A percentile compares a stretch with the other conserved stretches of the same genome.
These are phyloP conservation scores for Hypselothyrea guttata DNA, from an alignment of 2,888 invertebrate species.

Conservation along the genomic window DNA sequence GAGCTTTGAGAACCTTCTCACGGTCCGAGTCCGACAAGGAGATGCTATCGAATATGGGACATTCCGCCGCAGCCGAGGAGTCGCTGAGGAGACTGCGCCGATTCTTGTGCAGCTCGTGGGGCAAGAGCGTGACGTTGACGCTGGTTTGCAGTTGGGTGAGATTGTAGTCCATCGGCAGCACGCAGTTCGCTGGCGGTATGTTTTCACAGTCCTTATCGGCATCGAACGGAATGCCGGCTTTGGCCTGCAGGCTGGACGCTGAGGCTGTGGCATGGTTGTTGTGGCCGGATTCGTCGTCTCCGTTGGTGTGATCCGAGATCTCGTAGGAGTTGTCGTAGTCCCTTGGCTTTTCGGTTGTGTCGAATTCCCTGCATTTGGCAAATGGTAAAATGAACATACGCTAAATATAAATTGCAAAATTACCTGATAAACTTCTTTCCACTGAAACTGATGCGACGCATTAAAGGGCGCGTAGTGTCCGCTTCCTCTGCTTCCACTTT, in stretches of 20 bases:
- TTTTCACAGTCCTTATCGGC: constrained; percentile 45
- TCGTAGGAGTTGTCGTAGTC: constrained; percentile 61
- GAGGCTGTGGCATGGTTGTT: constrained; percentile 15
- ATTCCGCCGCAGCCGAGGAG: constrained; percentile 3
- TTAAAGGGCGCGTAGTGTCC: constrained; percentile 13
- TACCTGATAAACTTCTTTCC: constrained; percentile 63
- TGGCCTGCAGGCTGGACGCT: constrained; percentile 27
- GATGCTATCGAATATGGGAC: constrained; percentile 38
- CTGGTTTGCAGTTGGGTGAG: constrained; percentile 49
- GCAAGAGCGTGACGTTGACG: constrained; percentile 54
- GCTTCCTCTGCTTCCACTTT: constrained; percentile 29
- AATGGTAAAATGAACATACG: not conserved
- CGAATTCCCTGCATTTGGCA: constrained; percentile 50
- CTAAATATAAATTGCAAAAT: not conserved
- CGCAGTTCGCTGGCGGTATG: constrained; percentile 1
- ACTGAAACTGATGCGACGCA: constrained; percentile 66
- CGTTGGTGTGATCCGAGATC: constrained; percentile 55
- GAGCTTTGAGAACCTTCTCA: constrained; percentile 28
- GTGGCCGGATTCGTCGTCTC: constrained; percentile 42
- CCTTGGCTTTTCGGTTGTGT: constrained; percentile 47
- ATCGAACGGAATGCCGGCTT: constrained; percentile 9
- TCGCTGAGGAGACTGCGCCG: constrained; percentile 1
- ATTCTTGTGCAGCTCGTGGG: constrained; percentile 35
- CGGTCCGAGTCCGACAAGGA: constrained; percentile 34
- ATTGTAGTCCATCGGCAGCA: constrained; percentile 14